These are phyloP conservation scores for Epinotia bilunana DNA, from an alignment of 2,888 invertebrate species.

Conservation along the genomic window DNA sequence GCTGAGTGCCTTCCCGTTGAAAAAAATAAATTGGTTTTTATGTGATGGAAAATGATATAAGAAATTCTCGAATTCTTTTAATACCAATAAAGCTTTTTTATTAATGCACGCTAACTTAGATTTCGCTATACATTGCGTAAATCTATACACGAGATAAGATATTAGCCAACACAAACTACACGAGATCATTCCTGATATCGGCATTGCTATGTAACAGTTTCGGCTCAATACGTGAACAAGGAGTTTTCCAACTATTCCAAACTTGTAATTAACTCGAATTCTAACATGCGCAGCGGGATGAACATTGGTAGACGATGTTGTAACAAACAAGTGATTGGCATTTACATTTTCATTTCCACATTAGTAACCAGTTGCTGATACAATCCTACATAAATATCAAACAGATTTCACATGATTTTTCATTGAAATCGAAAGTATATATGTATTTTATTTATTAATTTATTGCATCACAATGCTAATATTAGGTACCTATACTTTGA, in stretches of 20 bases:
- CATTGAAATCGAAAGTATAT: no score
- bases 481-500: no score
- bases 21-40: neutral
- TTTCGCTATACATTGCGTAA: no score
- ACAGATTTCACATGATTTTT: no score
- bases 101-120: no score
- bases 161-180: constrained; percentile 1
- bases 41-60: neutral
- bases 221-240: constrained; percentile 13
- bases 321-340: neutral
- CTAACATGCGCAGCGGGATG: constrained; percentile 31
- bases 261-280: constrained; percentile 55
- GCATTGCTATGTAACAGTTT: neutral
- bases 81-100: neutral
- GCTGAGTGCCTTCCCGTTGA: neutral
- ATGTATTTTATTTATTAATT: no score
- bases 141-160: neutral
- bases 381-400: no score
- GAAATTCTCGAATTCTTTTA: neutral
- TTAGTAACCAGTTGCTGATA: no score
- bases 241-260: constrained; percentile 41
- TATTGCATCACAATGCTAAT: no score
- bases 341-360: neutral
- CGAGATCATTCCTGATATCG: constrained; percentile 13
- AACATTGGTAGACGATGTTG: constrained; percentile 24